A percentile compares a stretch with the other conserved stretches of the same genome.
Evolutionary conservation across 2,888 invertebrate genomes (phyloP).

Genomic region (Isotomurus palustris): DNA sequence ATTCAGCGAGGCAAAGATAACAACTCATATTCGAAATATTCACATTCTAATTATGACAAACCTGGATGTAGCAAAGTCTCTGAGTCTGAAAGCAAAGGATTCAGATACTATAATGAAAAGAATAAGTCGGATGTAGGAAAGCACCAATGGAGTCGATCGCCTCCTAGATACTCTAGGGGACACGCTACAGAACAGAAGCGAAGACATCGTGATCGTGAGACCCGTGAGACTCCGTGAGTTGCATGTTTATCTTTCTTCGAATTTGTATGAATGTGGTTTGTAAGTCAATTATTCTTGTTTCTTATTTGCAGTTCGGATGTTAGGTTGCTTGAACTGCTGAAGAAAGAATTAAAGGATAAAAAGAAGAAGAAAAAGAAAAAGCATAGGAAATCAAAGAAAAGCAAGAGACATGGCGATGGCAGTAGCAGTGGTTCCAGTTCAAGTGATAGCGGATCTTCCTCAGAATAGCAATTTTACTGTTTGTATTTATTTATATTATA

Average conservation of each 20-base stretch:
- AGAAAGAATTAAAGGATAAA: slow-evolving; percentile 31
- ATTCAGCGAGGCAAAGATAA: background rate
- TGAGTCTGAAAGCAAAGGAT: background rate
- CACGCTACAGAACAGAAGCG: slow-evolving; percentile 34
- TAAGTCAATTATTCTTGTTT: slow-evolving; percentile 1
- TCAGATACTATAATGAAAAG: too few species aligned
- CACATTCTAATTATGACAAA: background rate
- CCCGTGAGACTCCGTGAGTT: too few species aligned
- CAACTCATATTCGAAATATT: background rate
- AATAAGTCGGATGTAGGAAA: slow-evolving; percentile 11
- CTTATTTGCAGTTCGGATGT: slow-evolving; percentile 20
- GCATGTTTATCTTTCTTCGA: too few species aligned
- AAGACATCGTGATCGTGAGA: background rate
- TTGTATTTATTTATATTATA: background rate
- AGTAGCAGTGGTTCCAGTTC: too few species aligned
- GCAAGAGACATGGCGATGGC: slow-evolving; percentile 10
- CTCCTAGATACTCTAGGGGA: slow-evolving; percentile 39
- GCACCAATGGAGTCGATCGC: slow-evolving; percentile 40
- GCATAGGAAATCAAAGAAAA: slow-evolving; percentile 26
- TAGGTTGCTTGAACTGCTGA: slow-evolving; percentile 25
- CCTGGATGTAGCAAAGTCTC: background rate
- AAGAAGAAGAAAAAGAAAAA: slow-evolving; percentile 33
- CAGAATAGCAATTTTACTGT: too few species aligned
- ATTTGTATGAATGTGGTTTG: too few species aligned
- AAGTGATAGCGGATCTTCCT: too few species aligned